Base-by-base conservation (phyloP, 2,888 invertebrate species). In the Clanis bilineata region DNA sequence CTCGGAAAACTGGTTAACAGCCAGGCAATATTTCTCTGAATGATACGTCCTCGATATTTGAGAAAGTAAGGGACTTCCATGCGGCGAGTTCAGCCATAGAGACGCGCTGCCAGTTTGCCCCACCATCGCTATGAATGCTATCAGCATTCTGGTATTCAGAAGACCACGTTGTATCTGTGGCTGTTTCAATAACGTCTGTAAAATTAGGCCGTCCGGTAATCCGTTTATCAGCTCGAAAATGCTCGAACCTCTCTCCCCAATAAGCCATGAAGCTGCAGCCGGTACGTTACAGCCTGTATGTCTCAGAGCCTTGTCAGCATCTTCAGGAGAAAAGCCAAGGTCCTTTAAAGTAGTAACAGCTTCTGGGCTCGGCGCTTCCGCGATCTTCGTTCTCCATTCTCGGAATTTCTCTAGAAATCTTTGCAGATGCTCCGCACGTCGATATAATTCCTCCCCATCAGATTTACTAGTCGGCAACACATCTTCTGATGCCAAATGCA, bases 21-120 rank as follows among this genome's bases (percentile, higher is more conserved):
- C 92, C 1, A 90, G 70, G 51, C 92, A 92, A 59, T 92, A 92
- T 70, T 92, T 92, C 72, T 92, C 92, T 0, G 92, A 87, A 64
- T 92, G 92, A 60, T 92, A 92, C 0, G 92, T 92, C 56, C 92
- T 79, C 0, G 91, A 90, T 60, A 92, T 92, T 62, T 92, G 92
- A 0, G 90, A 87, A 0, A 92, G 73, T 28, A 92, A 66, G 0
- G 91, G 91, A 64, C 86, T 88, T 0, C 92, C 92, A 61, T 90
- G 92, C 0, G 92, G 90, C 0, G 92, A 90, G 43, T 90, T 90
- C 3, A 91, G 69, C 92, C 92, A 92, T 1, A 92, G 61, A 0
- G 88, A 76, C 3, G 92, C 90, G 62, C 85, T 90, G 3, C 90
- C 90, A 0, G 85, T 83, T 65, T 88, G 88, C 0, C 90, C 90